These are phyloP conservation scores for Luffia ferchaultella DNA, from an alignment of 2,888 invertebrate genomes.

Conservation along the genomic window DNA sequence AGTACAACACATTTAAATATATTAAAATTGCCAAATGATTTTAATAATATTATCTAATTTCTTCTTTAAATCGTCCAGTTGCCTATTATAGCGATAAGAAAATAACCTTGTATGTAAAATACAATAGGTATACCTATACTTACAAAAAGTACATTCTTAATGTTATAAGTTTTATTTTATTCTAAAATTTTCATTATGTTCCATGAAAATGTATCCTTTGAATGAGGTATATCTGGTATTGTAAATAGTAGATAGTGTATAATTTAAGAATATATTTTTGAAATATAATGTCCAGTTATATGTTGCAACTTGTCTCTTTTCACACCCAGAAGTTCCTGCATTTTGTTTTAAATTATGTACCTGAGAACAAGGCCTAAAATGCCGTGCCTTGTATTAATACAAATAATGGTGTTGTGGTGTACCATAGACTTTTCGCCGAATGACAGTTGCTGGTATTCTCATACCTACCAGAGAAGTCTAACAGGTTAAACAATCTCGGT, in stretches of 20 bases:
- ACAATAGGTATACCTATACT: background rate
- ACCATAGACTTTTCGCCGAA: no score
- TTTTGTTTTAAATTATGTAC: no score
- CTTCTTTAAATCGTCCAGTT: background rate
- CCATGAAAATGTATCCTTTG: background rate
- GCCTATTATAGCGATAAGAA: background rate
- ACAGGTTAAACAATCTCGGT: no score
- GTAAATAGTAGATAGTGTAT: background rate
- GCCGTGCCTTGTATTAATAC: no score
- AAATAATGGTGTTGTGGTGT: no score
- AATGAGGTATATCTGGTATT: no score
- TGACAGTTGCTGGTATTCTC: no score
- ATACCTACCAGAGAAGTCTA: no score
- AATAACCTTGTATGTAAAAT: background rate
- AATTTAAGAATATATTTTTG: slow-evolving; percentile 32
- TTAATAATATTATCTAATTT: background rate
- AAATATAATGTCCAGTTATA: slow-evolving; percentile 41
- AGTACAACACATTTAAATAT: no score
- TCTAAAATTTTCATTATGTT: background rate
- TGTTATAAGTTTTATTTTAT: background rate
- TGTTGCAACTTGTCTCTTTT: slow-evolving; percentile 22
- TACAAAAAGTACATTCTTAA: background rate
- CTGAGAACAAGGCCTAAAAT: no score
- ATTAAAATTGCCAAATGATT: no score
- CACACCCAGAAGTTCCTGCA: no score